phyloP scores from a whole-genome alignment of 2,113 vertebrate genomes.

The Coregonus clupeaformis region DNA sequence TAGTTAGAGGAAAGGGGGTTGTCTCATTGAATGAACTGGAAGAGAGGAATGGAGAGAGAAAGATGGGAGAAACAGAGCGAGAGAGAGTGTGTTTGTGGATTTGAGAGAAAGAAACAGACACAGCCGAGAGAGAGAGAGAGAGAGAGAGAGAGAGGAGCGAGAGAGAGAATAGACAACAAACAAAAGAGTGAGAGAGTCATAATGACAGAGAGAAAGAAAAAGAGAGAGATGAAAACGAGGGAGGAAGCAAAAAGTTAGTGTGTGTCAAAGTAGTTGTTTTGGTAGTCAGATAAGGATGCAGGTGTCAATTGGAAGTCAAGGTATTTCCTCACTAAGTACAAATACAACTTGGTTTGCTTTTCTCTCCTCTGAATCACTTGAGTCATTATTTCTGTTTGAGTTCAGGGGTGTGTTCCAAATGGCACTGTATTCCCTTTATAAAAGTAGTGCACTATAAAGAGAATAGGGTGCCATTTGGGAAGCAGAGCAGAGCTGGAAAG shows the following conservation, averaged over 20 bases:
- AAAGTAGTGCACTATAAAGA: slow-evolving; percentile 35
- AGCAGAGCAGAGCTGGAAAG: slow-evolving; percentile 30
- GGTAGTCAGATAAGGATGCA: background rate
- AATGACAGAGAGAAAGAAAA: background rate
- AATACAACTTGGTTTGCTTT: background rate
- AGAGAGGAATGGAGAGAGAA: background rate
- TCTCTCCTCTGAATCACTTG: background rate
- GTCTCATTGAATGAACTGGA: background rate
- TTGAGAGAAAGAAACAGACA: too few relatives aligned
- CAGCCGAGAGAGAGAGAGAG: too few relatives aligned
- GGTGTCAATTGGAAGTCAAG: background rate
- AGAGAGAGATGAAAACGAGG: slow-evolving; percentile 3
- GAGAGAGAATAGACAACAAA: too few relatives aligned
- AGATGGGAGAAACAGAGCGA: background rate
- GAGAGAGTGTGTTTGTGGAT: background rate
- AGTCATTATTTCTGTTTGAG: too few relatives aligned
- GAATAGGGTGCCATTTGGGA: too few relatives aligned
- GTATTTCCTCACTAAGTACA: slow-evolving; percentile 38
- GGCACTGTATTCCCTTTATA: too few relatives aligned
- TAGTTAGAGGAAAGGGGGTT: too few relatives aligned
- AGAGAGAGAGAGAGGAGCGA: too few relatives aligned
- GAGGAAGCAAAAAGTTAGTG: background rate
- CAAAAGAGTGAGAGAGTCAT: too few relatives aligned
- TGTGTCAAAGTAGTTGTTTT: slow-evolving; percentile 2
- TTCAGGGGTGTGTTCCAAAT: too few relatives aligned